These are phyloP conservation scores for Chirona hameri DNA, from an alignment of 2,888 invertebrate genomes.

Conservation along the genomic window DNA sequence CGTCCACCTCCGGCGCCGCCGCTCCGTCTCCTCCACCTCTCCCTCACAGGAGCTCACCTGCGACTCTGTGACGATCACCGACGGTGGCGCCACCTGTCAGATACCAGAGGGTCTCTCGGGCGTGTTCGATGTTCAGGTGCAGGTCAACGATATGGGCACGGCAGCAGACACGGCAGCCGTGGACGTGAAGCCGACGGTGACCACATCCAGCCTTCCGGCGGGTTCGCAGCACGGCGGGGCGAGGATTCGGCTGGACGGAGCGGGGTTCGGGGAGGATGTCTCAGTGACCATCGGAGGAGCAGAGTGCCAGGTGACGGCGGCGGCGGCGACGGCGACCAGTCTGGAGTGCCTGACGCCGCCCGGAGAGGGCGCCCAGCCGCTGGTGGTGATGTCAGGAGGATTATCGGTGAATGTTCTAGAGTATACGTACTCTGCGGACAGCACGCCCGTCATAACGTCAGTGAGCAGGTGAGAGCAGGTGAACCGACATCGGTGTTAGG, in stretches of 20 bases:
- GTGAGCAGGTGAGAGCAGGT: constrained; percentile 1
- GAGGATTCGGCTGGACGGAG: constrained; percentile 30
- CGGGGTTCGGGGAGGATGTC: constrained; percentile 32
- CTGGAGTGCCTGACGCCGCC: constrained; percentile 31
- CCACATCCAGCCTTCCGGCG: constrained; percentile 24
- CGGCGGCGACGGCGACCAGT: neutral
- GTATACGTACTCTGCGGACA: constrained; percentile 31
- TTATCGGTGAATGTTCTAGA: neutral
- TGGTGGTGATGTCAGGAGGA: constrained; percentile 25
- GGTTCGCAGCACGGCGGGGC: constrained; percentile 35
- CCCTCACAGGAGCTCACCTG: constrained; percentile 4
- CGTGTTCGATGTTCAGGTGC: constrained; percentile 12
- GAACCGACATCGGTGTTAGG: too few relatives aligned
- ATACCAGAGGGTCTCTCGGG: constrained; percentile 10
- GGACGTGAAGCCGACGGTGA: constrained; percentile 4
- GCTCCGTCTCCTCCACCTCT: neutral
- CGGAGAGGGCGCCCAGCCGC: neutral
- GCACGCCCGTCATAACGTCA: constrained; percentile 31
- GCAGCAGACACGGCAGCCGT: neutral
- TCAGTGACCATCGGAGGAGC: constrained; percentile 30
- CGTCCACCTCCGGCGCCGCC: neutral
- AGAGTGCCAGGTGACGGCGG: constrained; percentile 14
- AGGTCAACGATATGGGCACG: constrained; percentile 29
- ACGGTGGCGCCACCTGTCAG: constrained; percentile 30
- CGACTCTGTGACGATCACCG: neutral